Conservation (phyloP, 2,888 invertebrate species). For the Xanthostigma xanthostigma region DNA sequence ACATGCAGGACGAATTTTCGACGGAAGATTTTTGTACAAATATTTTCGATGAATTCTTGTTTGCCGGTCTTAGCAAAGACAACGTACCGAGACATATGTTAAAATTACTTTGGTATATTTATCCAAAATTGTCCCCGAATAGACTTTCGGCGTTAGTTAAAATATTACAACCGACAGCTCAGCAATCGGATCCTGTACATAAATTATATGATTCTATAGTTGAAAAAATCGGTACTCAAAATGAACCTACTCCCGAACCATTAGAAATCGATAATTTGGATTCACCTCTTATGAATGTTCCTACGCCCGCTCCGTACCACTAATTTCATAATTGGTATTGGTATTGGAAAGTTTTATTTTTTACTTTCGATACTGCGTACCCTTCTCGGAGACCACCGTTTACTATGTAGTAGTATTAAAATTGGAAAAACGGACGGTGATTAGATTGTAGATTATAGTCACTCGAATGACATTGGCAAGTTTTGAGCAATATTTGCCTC, state of each 20-base stretch:
- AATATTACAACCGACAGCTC: constrained; percentile 56
- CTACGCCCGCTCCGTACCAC: constrained; percentile 63
- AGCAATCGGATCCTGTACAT: constrained; percentile 76
- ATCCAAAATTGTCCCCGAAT: constrained; percentile 66
- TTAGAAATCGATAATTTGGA: constrained; percentile 62
- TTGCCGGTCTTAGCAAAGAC: constrained; percentile 75
- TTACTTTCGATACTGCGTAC: background rate
- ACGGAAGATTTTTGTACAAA: constrained; percentile 91
- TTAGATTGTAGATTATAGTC: too few relatives aligned
- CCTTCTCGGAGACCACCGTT: too few relatives aligned
- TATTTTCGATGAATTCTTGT: constrained; percentile 89
- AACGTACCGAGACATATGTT: constrained; percentile 85
- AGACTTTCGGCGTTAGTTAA: constrained; percentile 71
- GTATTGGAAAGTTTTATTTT: background rate
- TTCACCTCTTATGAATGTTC: constrained; percentile 73
- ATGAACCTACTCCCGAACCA: constrained; percentile 42
- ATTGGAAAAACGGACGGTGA: too few relatives aligned
- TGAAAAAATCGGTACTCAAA: constrained; percentile 60
- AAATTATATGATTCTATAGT: constrained; percentile 60
- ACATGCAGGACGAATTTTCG: constrained; percentile 82
- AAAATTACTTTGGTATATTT: constrained; percentile 81
- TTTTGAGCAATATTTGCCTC: too few relatives aligned
- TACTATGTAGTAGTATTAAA: too few relatives aligned
- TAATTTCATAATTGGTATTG: constrained; percentile 12
- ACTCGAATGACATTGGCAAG: too few relatives aligned